A percentile compares a stretch with the other conserved stretches of the same genome.
phyloP scores from a whole-genome alignment of 1,140 invertebrate species.

The Venturia canescens region DNA sequence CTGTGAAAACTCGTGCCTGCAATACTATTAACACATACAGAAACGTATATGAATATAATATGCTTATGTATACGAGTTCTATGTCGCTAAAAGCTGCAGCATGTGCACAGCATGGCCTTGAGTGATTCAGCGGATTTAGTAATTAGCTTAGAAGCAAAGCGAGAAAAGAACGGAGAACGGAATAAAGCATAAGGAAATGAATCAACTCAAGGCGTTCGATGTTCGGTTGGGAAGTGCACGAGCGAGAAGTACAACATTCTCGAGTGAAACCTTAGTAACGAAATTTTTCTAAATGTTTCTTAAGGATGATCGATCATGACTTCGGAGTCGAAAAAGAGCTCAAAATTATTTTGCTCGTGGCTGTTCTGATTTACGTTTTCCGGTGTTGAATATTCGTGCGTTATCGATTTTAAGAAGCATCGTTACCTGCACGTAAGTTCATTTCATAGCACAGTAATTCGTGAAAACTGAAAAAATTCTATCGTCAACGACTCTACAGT shows the following conservation, averaged over 20 bases:
- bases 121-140: slow-evolving; percentile 56
- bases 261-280: background rate
- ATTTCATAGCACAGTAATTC: too few relatives aligned
- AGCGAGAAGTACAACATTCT: background rate
- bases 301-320: too few relatives aligned
- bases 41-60: slow-evolving; percentile 22
- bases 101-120: slow-evolving; percentile 71
- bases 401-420: too few relatives aligned
- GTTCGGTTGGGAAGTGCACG: background rate
- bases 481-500: too few relatives aligned
- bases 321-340: too few relatives aligned
- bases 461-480: too few relatives aligned
- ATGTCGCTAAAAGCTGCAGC: slow-evolving; percentile 57
- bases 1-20: background rate
- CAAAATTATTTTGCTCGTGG: too few relatives aligned
- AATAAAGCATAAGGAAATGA: slow-evolving; percentile 2
- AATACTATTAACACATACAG: background rate
- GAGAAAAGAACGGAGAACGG: background rate
- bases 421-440: too few relatives aligned
- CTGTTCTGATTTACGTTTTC: too few relatives aligned
- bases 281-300: too few relatives aligned
- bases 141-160: slow-evolving; percentile 52
- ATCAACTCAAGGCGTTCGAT: background rate
- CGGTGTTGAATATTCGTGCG: too few relatives aligned
- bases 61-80: slow-evolving; percentile 15